Evolutionary conservation across 2,113 vertebrate genomes (phyloP).

Genomic region (Scophthalmus maximus): DNA sequence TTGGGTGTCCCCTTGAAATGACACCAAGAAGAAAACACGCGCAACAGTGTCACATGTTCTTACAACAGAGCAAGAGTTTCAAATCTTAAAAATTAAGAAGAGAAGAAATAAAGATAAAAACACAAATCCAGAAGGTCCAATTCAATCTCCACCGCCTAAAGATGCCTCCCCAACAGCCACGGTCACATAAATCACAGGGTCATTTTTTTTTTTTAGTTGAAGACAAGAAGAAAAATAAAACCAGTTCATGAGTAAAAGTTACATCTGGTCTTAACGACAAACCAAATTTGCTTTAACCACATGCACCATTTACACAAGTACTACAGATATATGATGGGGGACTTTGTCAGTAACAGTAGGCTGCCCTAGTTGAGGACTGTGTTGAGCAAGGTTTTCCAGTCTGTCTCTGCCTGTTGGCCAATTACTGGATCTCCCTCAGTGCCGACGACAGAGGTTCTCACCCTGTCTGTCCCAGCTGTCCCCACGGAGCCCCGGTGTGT

Average conservation of each 20-base stretch:
- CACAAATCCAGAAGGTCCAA: neutral
- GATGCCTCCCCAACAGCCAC: neutral
- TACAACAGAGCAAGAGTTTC: neutral
- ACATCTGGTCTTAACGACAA: neutral
- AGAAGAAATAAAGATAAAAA: neutral
- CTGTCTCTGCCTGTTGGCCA: constrained; percentile 46
- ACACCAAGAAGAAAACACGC: constrained; percentile 22
- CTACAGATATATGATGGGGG: constrained; percentile 6
- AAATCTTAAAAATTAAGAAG: no score
- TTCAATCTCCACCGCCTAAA: neutral
- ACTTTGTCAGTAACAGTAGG: constrained; percentile 16
- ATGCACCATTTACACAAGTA: neutral
- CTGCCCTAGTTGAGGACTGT: neutral
- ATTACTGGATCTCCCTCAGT: constrained; percentile 53
- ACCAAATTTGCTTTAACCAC: no score
- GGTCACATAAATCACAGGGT: neutral
- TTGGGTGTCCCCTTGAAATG: constrained; percentile 41
- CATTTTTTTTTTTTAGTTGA: neutral
- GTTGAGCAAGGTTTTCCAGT: constrained; percentile 16
- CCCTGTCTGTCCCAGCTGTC: constrained; percentile 62
- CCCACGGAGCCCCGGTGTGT: constrained; percentile 49
- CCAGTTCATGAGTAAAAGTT: neutral
- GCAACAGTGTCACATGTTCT: neutral
- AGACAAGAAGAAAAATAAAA: neutral
- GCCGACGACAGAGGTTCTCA: constrained; percentile 38